Base-by-base conservation (phyloP, 2,113 vertebrate species). In the Colossoma macropomum region DNA sequence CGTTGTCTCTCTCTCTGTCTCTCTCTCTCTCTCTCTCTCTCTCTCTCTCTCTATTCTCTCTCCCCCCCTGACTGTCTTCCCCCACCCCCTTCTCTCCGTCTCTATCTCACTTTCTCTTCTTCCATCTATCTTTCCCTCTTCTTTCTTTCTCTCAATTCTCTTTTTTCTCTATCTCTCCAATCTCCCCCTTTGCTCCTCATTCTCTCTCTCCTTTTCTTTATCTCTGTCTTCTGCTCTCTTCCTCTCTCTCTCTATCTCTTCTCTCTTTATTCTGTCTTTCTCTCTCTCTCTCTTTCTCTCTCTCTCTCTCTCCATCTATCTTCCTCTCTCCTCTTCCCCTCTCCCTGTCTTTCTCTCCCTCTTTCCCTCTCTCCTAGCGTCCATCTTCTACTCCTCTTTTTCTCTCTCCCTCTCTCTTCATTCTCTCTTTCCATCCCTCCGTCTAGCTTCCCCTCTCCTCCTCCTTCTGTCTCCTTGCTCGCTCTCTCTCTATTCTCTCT, bases 381-480 rank as follows among this genome's bases (percentile, higher is more conserved):
- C 8, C 7, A n/a, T 7, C n/a, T 4, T 60, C 56, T 60, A 21
- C n/a, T 10, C 9, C 21, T 25, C 21, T 9, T 10, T 23, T 23
- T 10, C 56, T 12, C 17, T 21, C 17, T 19, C 17, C 16, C 3
- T 54, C 52, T 21, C 17, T 12, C 17, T 23, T 62, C 21, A 30
- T 30, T 28, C 10, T 23, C 23, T 32, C 25, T 19, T 16, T 19
- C 21, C 16, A 15, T 48, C 45, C 32, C 17, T 63, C 17, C 23
- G 7, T 28, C n/a, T 28, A 15, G 23, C 68, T 48, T 34, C 13
- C 13, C 38, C 21, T 54, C 25, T 10, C 23, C 17, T 3, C 23
- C 23, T 25, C 23, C 11, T 54, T 78, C 75, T 19, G 0, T 69
- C 23, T 38, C 19, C 7, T 93, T 95, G 94, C 95, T 95, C 93